These are phyloP conservation scores for Eriocheir sinensis DNA, from an alignment of 1,140 invertebrate genomes.

Conservation along the genomic window DNA sequence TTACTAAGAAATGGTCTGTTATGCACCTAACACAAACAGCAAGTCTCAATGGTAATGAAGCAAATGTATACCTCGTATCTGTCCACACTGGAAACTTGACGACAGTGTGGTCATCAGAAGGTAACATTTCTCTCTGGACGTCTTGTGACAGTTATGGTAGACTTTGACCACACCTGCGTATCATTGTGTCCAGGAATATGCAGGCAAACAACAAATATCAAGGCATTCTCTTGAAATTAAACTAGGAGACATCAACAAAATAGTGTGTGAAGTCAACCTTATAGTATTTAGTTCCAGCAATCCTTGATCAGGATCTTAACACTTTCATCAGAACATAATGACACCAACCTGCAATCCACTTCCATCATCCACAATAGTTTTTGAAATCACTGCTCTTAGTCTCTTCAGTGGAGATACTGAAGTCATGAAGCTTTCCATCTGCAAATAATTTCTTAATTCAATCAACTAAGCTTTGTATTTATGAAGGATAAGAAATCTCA, in stretches of 20 bases:
- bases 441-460: no score
- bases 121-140: constrained; percentile 1
- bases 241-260: no score
- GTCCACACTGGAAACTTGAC: background rate
- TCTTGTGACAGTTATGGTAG: background rate
- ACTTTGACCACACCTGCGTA: background rate
- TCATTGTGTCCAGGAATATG: background rate
- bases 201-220: no score
- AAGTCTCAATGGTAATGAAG: background rate
- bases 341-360: background rate
- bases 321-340: background rate
- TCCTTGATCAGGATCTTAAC: no score
- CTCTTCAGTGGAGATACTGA: background rate
- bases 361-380: background rate
- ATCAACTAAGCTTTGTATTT: no score
- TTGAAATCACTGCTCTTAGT: background rate
- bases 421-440: background rate
- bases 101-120: background rate
- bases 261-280: no score
- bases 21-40: background rate
- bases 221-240: no score
- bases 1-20: no score
- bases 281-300: no score
- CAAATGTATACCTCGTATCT: constrained; percentile 1
- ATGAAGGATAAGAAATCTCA: no score